Evolutionary conservation across 2,113 vertebrate genomes (phyloP), one percentile per base, ranked within the genome.

Genomic region (Zosterops lateralis): DNA sequence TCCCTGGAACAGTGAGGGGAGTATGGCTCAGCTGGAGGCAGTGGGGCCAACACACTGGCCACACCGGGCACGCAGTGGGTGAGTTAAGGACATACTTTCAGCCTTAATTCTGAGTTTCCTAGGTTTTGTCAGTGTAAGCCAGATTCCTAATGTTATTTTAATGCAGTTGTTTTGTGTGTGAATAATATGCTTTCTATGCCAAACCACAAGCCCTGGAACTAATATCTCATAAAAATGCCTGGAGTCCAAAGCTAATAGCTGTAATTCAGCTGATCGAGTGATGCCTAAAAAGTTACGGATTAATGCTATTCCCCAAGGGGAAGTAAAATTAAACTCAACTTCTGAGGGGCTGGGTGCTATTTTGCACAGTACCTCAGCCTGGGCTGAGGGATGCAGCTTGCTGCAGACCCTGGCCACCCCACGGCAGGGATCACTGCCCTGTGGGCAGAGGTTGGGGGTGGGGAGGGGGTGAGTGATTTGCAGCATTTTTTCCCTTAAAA

Each of bases 151-250:
- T 97, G 95, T 97, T 97, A 98, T 97, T 97, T 98, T 98, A 98
- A 98, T 97, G 91, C 89, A 84, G 96, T 98, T 98, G 97, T 97
- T 98, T 96, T 97, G 97, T 97, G 97, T 97, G 96, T 96, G 97
- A 97, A 98, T 98, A 97, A 97, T 97, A 96, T 38, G 80, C 87
- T 96, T 87, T 93, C 96, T 78, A 91, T 95, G 97, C 98, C 98
- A 98, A 97, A 98, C 98, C 98, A 97, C 98, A 98, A 97, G 91
- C 89, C 96, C 93, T 98, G 97, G 97, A 97, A 98, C 97, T 96
- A 97, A 95, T 96, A 97, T 91, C 97, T 97, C 96, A 97, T 98
- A 98, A 98, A 98, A 98, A 97, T 97, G 97, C 97, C 96, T 95
- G 34, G 65, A 95, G 96, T 97, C 97, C 97, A 97, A 97, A 97